phyloP scores from a whole-genome alignment of 2,113 vertebrate genomes.

The Hystrix brachyura region DNA sequence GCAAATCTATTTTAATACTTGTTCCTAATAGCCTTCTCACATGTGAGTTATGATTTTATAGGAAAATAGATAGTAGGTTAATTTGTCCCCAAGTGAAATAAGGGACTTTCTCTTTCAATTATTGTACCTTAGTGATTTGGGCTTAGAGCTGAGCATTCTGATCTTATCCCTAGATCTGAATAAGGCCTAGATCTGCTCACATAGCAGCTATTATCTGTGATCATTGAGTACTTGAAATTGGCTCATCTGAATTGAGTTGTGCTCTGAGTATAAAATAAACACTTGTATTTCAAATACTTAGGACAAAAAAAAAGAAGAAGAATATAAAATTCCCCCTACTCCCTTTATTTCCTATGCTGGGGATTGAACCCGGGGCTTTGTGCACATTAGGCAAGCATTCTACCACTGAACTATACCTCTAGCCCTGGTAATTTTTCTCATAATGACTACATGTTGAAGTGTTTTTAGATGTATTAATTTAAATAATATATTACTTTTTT shows the following conservation, averaged over 20 bases:
- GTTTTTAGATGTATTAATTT: conserved; percentile 51
- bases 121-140: not conserved
- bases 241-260: conserved; percentile 24
- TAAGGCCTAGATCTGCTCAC: not conserved
- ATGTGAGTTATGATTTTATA: conserved; percentile 51
- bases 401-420: not conserved
- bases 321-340: not conserved
- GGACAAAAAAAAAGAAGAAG: not conserved
- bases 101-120: not conserved
- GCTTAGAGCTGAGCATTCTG: not conserved
- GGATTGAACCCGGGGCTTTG: not conserved
- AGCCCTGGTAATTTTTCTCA: not conserved
- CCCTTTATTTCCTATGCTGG: not conserved
- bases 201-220: not conserved
- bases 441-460: conserved; percentile 45
- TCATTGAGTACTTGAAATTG: conserved; percentile 22
- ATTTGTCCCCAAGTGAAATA: conserved; percentile 39
- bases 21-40: not conserved
- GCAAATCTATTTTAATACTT: not conserved
- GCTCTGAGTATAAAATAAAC: not conserved
- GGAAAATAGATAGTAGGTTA: not conserved
- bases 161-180: not conserved
- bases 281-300: not conserved
- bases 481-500: conserved; percentile 43
- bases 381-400: not conserved